Conservation (phyloP, 2,888 invertebrate species). For the Boloria euphrosyne region DNA sequence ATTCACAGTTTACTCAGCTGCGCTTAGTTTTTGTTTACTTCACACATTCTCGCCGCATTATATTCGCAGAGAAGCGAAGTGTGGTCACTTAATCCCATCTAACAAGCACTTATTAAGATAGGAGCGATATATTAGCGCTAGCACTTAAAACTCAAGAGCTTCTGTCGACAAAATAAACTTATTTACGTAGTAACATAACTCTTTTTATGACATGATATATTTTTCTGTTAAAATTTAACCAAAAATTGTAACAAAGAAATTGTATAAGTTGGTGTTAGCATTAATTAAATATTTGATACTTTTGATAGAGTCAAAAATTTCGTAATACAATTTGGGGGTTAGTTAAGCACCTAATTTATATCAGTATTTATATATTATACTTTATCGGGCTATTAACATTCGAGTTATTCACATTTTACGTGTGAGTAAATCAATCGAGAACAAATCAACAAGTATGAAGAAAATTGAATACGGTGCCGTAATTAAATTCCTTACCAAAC, state of each 20-base stretch:
- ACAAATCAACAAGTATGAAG: too few species aligned
- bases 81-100: slow-evolving; percentile 43
- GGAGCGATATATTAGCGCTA: slow-evolving; percentile 41
- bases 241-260: not conserved
- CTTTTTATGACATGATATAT: slow-evolving; percentile 26
- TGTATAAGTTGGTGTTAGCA: too few species aligned
- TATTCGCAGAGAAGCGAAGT: slow-evolving; percentile 28
- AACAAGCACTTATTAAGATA: slow-evolving; percentile 45
- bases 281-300: too few species aligned
- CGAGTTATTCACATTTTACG: too few species aligned
- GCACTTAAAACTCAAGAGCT: slow-evolving; percentile 34
- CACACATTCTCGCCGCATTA: slow-evolving; percentile 20
- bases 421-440: too few species aligned
- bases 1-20: not conserved
- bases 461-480: too few species aligned
- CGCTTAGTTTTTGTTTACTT: slow-evolving; percentile 4
- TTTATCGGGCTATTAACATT: too few species aligned
- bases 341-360: too few species aligned
- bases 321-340: too few species aligned
- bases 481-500: too few species aligned
- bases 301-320: too few species aligned
- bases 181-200: slow-evolving; percentile 29
- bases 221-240: slow-evolving; percentile 3
- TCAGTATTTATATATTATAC: too few species aligned
- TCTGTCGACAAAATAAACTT: slow-evolving; percentile 36